Percentiles rank a stretch among this genome's conserved stretches.
phyloP scores from a whole-genome alignment of 2,113 vertebrate genomes.

The Mola mola region DNA sequence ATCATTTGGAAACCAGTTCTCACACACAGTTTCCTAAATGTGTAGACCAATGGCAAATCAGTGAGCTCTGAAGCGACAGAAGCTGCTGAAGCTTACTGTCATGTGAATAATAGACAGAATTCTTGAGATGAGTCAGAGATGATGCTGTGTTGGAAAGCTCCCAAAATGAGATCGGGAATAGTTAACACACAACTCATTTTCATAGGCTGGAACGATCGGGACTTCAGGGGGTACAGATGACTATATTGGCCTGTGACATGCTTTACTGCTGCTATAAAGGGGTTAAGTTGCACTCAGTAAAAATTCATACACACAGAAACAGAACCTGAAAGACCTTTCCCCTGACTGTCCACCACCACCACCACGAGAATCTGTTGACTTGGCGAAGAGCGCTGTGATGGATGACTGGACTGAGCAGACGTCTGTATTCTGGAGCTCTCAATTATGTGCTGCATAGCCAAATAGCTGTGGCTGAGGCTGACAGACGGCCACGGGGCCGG shows the following conservation, averaged over 20 bases:
- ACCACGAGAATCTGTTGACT: constrained; percentile 70
- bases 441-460: constrained; percentile 73
- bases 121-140: neutral
- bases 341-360: constrained; percentile 31
- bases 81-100: neutral
- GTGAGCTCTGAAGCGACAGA: no score
- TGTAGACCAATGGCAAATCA: no score
- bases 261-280: constrained; percentile 48
- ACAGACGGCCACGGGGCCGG: constrained; percentile 27
- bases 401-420: constrained; percentile 48
- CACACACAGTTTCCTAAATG: no score
- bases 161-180: neutral
- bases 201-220: constrained; percentile 37
- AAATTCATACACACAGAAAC: constrained; percentile 32
- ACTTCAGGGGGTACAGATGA: constrained; percentile 13
- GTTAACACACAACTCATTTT: constrained; percentile 13
- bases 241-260: constrained; percentile 49
- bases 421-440: constrained; percentile 52
- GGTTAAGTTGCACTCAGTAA: constrained; percentile 33
- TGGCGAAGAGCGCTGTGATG: constrained; percentile 64
- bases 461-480: constrained; percentile 60
- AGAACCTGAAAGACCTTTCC: constrained; percentile 51
- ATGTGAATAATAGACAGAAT: neutral
- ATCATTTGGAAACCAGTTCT: no score
- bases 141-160: neutral